Percentiles rank a stretch among this genome's conserved stretches.
Evolutionary conservation across 2,113 vertebrate genomes (phyloP).

Genomic region (Onychostruthus taczanowskii): DNA sequence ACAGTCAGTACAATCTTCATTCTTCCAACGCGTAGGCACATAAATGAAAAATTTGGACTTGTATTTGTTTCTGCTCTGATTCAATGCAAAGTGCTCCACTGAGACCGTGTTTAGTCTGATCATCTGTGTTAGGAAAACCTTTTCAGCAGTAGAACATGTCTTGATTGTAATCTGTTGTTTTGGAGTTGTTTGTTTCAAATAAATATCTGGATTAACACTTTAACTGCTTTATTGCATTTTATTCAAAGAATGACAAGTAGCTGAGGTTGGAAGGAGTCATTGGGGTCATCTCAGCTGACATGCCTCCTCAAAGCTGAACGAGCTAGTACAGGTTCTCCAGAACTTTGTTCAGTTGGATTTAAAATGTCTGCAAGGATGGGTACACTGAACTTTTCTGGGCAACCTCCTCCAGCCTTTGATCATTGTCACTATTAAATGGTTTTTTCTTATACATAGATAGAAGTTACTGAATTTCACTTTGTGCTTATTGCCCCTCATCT

Average conservation of each 20-base stretch:
- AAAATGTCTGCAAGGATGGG: background rate
- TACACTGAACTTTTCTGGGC: background rate
- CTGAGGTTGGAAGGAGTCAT: background rate
- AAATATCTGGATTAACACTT: background rate
- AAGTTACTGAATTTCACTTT: background rate
- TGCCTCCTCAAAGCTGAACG: background rate
- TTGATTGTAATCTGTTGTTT: background rate
- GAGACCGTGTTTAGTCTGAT: background rate
- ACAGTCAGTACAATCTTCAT: background rate
- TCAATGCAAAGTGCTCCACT: background rate
- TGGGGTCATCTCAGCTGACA: background rate
- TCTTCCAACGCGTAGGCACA: background rate
- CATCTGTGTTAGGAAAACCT: background rate
- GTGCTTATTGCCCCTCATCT: background rate
- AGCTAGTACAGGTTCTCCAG: background rate
- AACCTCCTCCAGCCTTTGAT: background rate
- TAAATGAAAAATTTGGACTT: background rate
- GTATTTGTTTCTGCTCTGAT: background rate
- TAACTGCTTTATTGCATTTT: background rate
- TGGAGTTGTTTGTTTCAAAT: background rate
- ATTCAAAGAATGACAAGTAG: background rate
- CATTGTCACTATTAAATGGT: rapidly evolving
- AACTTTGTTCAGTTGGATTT: background rate
- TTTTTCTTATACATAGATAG: background rate
- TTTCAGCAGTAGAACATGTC: background rate